These are phyloP conservation scores for Chelonus formosanus DNA, from an alignment of 2,888 invertebrate species.

Conservation along the genomic window DNA sequence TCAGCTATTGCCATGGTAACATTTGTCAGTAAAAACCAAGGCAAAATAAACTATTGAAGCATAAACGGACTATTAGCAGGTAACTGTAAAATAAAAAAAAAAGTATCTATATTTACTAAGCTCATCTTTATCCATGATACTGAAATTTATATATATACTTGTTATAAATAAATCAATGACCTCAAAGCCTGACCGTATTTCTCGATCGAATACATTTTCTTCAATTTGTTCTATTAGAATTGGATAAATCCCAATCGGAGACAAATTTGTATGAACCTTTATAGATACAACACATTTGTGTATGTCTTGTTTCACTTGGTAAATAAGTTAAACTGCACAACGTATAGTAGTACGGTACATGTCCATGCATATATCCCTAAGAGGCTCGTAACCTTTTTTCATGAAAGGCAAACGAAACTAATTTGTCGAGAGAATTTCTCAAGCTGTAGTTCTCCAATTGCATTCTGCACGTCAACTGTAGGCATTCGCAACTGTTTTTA, in stretches of 20 bases:
- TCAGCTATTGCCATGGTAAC: too few species aligned
- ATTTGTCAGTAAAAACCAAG: neutral
- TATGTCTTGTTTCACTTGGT: conserved; percentile 7
- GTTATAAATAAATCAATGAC: too few species aligned
- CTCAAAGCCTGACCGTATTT: too few species aligned
- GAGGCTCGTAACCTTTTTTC: conserved; percentile 35
- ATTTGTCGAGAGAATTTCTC: conserved; percentile 44
- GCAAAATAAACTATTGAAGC: too few species aligned
- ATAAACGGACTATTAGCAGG: too few species aligned
- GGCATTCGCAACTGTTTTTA: conserved; percentile 7
- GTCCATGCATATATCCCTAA: conserved; percentile 23
- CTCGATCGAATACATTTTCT: too few species aligned
- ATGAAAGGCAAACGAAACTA: conserved; percentile 46
- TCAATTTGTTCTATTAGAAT: too few species aligned
- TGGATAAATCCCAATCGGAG: neutral
- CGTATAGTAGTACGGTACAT: neutral
- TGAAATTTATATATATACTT: too few species aligned
- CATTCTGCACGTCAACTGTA: conserved; percentile 8
- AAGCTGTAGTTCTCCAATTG: conserved; percentile 4
- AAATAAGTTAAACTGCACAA: conserved; percentile 3
- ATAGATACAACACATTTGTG: neutral
- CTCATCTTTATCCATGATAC: too few species aligned
- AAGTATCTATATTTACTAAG: too few species aligned
- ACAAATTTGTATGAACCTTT: conserved; percentile 17
- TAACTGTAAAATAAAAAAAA: too few species aligned